These are phyloP conservation scores for Climacteris rufus DNA, from an alignment of 2,113 vertebrate species.

Conservation along the genomic window DNA sequence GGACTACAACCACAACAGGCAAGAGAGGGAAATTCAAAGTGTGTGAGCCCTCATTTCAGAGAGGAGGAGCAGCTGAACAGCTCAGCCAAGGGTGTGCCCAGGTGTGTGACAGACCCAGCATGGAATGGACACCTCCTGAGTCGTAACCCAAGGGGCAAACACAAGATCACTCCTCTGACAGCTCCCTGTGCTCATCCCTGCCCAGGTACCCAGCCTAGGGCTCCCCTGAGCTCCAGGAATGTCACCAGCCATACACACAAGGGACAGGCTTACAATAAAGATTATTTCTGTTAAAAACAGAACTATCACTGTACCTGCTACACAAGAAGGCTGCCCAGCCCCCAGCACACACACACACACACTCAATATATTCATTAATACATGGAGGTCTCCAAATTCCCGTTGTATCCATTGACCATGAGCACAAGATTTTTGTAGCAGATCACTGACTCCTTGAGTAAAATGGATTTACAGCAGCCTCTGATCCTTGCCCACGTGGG, in stretches of 20 bases:
- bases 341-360: not conserved
- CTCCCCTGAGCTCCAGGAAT: accelerated
- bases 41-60: not conserved
- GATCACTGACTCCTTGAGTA: not conserved
- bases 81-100: accelerated
- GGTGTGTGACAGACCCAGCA: not conserved
- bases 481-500: not conserved
- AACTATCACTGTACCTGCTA: not conserved
- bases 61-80: not conserved
- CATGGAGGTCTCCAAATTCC: not conserved
- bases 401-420: accelerated
- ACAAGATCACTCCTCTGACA: not conserved
- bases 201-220: not conserved
- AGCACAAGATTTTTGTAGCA: not conserved
- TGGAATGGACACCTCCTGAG: accelerated
- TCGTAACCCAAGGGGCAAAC: accelerated
- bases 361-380: not conserved
- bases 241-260: accelerated
- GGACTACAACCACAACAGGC: accelerated
- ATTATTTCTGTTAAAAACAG: not conserved
- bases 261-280: not conserved
- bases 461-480: not conserved
- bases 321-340: not conserved
- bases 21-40: not conserved
- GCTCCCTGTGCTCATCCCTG: not conserved